These are phyloP conservation scores for Sarcophaga variegata DNA, from an alignment of 2,888 invertebrate species.

Conservation along the genomic window DNA sequence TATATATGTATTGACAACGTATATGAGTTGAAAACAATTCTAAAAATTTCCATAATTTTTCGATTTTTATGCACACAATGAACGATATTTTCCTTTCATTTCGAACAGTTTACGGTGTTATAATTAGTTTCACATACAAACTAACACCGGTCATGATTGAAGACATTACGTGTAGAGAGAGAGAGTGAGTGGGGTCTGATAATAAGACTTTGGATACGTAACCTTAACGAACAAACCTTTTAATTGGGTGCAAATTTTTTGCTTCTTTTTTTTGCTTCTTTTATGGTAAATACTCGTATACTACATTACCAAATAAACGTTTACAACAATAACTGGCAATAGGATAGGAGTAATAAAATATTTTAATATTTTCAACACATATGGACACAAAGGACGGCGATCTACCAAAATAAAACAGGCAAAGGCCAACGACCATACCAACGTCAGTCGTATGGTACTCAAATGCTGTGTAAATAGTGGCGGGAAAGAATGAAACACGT, in stretches of 20 bases:
- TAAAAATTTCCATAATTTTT: conserved; percentile 81
- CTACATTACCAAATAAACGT: background rate
- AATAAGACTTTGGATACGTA: background rate
- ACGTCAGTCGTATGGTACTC: background rate
- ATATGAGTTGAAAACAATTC: conserved; percentile 24
- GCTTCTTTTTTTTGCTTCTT: background rate
- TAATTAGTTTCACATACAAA: conserved; percentile 64
- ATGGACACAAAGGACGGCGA: conserved; percentile 5
- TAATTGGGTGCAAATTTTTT: conserved; percentile 66
- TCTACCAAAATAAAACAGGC: background rate
- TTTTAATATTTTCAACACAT: conserved; percentile 64
- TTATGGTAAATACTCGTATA: background rate
- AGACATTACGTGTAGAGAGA: no score
- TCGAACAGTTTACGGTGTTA: conserved; percentile 23
- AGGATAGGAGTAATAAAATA: conserved; percentile 1
- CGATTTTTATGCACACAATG: conserved; percentile 81
- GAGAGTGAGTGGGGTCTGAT: no score
- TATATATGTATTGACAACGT: background rate
- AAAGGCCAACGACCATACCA: background rate
- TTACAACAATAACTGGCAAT: background rate
- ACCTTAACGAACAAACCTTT: conserved; percentile 29
- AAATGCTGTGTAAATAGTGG: background rate
- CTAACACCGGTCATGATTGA: background rate
- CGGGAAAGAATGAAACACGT: conserved; percentile 42
- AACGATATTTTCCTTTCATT: conserved; percentile 52